A percentile compares a stretch with the other conserved stretches of the same genome.
Conservation (phyloP, 2,888 invertebrate genomes). For the Therioaphis trifolii region DNA sequence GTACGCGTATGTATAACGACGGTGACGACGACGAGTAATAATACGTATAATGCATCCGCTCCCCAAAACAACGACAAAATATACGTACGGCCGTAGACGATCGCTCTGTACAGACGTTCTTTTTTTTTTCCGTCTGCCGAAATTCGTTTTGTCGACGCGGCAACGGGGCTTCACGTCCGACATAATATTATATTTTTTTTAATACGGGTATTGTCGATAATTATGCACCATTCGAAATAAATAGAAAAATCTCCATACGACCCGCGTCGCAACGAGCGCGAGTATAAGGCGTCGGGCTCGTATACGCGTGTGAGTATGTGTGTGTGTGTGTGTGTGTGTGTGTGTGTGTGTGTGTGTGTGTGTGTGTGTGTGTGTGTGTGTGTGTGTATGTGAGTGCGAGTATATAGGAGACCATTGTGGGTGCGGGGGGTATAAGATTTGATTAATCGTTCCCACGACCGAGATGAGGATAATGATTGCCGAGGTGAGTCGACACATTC, state of each 20-base stretch:
- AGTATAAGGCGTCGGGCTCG: no score
- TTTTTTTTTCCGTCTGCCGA: not conserved
- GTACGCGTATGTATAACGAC: not conserved
- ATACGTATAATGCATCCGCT: not conserved
- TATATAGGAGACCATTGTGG: no score
- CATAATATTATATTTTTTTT: no score
- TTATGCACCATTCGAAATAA: not conserved
- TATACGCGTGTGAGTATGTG: conserved; percentile 17
- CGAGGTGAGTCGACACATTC: conserved; percentile 62
- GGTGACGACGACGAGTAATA: no score
- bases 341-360: not conserved
- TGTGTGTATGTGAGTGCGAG: no score
- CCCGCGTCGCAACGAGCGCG: no score
- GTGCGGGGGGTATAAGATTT: conserved; percentile 23
- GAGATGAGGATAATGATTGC: conserved; percentile 61
- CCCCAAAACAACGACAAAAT: conserved; percentile 5
- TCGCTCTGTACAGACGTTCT: not conserved
- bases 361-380: no score
- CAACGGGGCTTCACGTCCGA: no score
- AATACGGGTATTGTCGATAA: conserved; percentile 1
- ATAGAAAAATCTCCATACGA: conserved; percentile 49
- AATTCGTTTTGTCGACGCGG: not conserved
- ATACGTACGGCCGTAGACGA: not conserved
- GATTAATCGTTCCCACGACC: conserved; percentile 62
- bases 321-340: not conserved